phyloP scores from a whole-genome alignment of 2,888 invertebrate species.

The Epiblema foenella region DNA sequence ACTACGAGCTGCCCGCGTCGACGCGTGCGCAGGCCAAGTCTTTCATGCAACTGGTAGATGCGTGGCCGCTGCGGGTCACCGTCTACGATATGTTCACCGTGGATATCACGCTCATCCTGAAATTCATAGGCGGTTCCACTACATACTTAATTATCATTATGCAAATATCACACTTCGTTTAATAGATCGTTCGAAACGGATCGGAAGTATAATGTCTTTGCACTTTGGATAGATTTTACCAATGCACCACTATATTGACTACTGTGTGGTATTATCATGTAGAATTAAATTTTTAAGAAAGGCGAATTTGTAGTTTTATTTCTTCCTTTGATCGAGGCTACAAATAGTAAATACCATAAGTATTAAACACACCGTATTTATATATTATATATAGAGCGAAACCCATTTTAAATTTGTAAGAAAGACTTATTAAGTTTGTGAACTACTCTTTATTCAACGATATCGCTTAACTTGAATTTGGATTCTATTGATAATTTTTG shows the following conservation, averaged over 20 bases:
- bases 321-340: not conserved
- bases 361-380: too few species aligned
- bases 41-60: constrained; percentile 67
- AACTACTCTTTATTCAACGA: too few species aligned
- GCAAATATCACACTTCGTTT: constrained; percentile 43
- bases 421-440: too few species aligned
- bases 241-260: not conserved
- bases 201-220: not conserved
- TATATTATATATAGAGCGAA: too few species aligned
- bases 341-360: not conserved
- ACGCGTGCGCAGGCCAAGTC: constrained; percentile 69
- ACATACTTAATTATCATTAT: constrained; percentile 43
- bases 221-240: not conserved
- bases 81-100: constrained; percentile 43
- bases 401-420: too few species aligned
- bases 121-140: constrained; percentile 39
- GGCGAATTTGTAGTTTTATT: not conserved
- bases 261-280: not conserved
- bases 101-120: constrained; percentile 38
- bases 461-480: too few species aligned
- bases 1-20: constrained; percentile 63
- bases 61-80: constrained; percentile 58
- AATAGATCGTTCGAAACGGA: not conserved
- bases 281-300: not conserved
- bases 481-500: too few species aligned